Evolutionary conservation across 2,888 invertebrate species (phyloP).

Genomic region (Parnassius apollo): DNA sequence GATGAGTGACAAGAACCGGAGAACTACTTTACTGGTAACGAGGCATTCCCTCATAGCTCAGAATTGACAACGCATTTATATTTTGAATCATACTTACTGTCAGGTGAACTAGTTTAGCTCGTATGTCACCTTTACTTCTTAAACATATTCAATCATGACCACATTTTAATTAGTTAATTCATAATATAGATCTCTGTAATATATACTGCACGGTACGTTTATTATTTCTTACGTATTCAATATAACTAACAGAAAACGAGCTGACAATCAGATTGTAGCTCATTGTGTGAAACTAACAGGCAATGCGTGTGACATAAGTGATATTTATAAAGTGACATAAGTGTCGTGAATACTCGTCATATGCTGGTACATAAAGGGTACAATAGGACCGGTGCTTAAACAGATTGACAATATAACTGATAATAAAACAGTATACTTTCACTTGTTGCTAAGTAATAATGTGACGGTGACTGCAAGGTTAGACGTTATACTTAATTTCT

Average conservation of each 20-base stretch:
- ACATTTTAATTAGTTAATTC: neutral
- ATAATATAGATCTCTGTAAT: neutral
- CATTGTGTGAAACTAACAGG: conserved; percentile 13
- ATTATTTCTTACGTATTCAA: neutral
- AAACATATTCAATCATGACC: too few relatives aligned
- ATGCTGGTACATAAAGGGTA: conserved; percentile 6
- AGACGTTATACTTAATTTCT: neutral
- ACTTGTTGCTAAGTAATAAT: conserved; percentile 1
- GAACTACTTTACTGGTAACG: too few relatives aligned
- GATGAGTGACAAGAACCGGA: too few relatives aligned
- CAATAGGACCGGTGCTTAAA: conserved; percentile 14
- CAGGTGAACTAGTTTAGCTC: too few relatives aligned
- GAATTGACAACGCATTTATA: too few relatives aligned
- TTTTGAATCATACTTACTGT: too few relatives aligned
- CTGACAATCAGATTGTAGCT: conserved; percentile 3
- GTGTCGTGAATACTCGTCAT: conserved; percentile 1
- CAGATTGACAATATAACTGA: conserved; percentile 4
- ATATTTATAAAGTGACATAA: conserved; percentile 15
- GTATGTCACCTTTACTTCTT: too few relatives aligned
- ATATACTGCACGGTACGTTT: conserved; percentile 7
- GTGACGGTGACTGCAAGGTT: neutral
- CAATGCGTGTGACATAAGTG: conserved; percentile 20
- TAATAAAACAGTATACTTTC: conserved; percentile 16
- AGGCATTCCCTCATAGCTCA: too few relatives aligned
- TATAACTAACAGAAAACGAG: neutral